Conservation (phyloP, 2,888 invertebrate genomes). For the Liopterus haemorrhoidalis region DNA sequence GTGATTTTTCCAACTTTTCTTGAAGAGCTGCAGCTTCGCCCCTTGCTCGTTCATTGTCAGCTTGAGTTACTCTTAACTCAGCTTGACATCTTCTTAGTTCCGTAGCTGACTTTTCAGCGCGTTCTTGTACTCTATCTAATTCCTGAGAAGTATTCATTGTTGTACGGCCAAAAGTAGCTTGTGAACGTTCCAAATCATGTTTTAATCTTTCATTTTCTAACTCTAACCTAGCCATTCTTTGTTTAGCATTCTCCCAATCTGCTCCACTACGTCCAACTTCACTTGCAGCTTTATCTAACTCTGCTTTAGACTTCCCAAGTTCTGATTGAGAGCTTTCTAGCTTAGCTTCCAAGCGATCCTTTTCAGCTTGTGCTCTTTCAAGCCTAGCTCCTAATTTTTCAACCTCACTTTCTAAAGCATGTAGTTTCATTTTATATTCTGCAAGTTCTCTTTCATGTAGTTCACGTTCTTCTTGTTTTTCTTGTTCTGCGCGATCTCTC, state of each 20-base stretch:
- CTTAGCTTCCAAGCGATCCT: slow-evolving; percentile 85
- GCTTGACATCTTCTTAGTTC: slow-evolving; percentile 84
- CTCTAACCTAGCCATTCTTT: slow-evolving; percentile 76
- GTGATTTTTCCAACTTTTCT: slow-evolving; percentile 89
- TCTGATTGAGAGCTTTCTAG: slow-evolving; percentile 90
- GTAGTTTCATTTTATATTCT: slow-evolving; percentile 91
- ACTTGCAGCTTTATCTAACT: slow-evolving; percentile 83
- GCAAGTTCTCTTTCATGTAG: slow-evolving; percentile 88
- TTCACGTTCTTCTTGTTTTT: slow-evolving; percentile 93
- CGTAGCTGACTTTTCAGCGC: slow-evolving; percentile 77
- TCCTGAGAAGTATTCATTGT: slow-evolving; percentile 78
- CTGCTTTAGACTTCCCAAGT: slow-evolving; percentile 89
- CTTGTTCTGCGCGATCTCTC: slow-evolving; percentile 89
- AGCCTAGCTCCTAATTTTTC: slow-evolving; percentile 80
- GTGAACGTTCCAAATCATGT: slow-evolving; percentile 77
- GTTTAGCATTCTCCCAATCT: slow-evolving; percentile 82
- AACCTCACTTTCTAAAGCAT: slow-evolving; percentile 85
- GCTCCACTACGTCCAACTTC: slow-evolving; percentile 85
- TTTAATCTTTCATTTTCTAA: slow-evolving; percentile 85
- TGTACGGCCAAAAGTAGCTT: slow-evolving; percentile 76
- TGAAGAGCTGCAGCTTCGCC: slow-evolving; percentile 78
- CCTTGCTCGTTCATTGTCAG: slow-evolving; percentile 81
- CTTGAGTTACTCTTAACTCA: slow-evolving; percentile 84
- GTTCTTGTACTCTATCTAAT: slow-evolving; percentile 73
- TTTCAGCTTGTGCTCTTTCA: slow-evolving; percentile 83